Evolutionary conservation across 1,140 invertebrate species (phyloP), one percentile per base, ranked within the genome.

Genomic region (Brachionus paranguensis): DNA sequence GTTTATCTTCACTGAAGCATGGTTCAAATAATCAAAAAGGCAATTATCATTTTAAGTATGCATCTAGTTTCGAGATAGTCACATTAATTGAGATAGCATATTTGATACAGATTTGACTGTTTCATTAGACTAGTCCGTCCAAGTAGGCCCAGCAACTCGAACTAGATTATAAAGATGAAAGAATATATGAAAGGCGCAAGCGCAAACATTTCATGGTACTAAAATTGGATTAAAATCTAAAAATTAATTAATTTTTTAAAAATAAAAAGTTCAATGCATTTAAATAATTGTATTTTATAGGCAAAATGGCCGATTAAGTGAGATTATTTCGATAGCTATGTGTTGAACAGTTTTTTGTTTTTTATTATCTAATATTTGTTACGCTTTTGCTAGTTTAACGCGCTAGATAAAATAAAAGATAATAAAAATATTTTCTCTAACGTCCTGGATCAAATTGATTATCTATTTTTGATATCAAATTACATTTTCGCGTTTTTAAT

Each of bases 381-480:
- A 60, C 53, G 53, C 53, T 60, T 24, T 60, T 60, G 53, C 20
- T 60, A 60, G 53, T 60, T 60, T 60, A 60, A 60, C 53, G 53
- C 53, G 53, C 53, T 60, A 60, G 53, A 60, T 60, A 20, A 24
- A 41, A 72, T n/a, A 12, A 45, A 43, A 43, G 33, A 72, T 43
- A 72, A 24, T 43, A 43, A 72, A 43, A 20, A 72, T 43, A 72
- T 43, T 43, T 41, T 2, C 33, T 68, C 14, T 41, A 68, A 68
- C 65, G 27, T 68, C 29, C n/a, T 33, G 27, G 33, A 68, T 33
- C 24, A 33, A 68, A 68, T 68, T 41, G 65, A 68, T 68, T 68
- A 68, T 68, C 65, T 12, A 68, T 68, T 33, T 68, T 6, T 68
- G 68, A 72, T 72, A 72, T 72, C 37, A 43, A 72, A 72, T 72